Percentiles rank a stretch among this genome's conserved stretches.
These are phyloP conservation scores for Caenorhabditis sp. DNA, from an alignment of 2,888 invertebrate species.

Conservation along the genomic window DNA sequence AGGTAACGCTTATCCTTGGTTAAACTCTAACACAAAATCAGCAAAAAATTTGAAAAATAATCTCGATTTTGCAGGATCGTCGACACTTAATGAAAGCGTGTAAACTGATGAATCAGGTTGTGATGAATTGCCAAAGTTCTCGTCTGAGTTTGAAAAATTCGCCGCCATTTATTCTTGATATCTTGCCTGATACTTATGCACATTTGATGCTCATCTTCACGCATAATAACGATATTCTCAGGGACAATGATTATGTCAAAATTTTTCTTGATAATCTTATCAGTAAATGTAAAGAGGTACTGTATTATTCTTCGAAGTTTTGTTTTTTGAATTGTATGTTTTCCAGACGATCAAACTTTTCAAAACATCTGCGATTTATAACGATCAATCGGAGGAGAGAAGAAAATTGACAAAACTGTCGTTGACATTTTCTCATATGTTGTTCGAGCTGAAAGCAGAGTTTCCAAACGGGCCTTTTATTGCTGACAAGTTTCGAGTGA, in stretches of 20 bases:
- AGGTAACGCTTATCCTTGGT: slow-evolving; percentile 12
- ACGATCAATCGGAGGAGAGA: slow-evolving; percentile 91
- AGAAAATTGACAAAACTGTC: slow-evolving; percentile 95
- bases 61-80: slow-evolving; percentile 54
- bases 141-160: slow-evolving; percentile 90
- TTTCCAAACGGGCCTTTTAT: slow-evolving; percentile 75
- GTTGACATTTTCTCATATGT: slow-evolving; percentile 80
- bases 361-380: slow-evolving; percentile 82
- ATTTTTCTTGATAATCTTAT: slow-evolving; percentile 97
- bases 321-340: too few species aligned
- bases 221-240: slow-evolving; percentile 65
- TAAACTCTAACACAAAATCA: not conserved
- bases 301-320: slow-evolving; percentile 5
- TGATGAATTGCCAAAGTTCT: slow-evolving; percentile 96
- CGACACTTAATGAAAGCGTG: slow-evolving; percentile 57
- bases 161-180: slow-evolving; percentile 98
- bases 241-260: slow-evolving; percentile 89
- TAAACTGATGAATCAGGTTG: slow-evolving; percentile 76
- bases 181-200: slow-evolving; percentile 98
- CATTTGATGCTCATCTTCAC: slow-evolving; percentile 73
- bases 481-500: slow-evolving; percentile 93
- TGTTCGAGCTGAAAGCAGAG: slow-evolving; percentile 93
- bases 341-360: slow-evolving; percentile 84
- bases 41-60: not conserved
- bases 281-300: slow-evolving; percentile 94